phyloP scores from a whole-genome alignment of 2,888 invertebrate species.

The Caenorhabditis plicata region DNA sequence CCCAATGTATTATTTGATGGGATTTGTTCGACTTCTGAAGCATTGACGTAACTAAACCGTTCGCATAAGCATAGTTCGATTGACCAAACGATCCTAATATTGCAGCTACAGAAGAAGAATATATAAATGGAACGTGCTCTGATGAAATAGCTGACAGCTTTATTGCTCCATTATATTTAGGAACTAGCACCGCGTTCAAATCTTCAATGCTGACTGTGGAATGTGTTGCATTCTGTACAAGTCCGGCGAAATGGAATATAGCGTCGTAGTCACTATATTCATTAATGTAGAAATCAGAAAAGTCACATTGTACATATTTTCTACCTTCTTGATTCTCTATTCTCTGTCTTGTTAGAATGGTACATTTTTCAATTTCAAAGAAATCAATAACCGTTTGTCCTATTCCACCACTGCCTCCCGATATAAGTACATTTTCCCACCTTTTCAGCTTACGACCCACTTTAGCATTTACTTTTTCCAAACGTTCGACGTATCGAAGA shows the following conservation, averaged over 20 bases:
- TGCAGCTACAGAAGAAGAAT: slow-evolving; percentile 52
- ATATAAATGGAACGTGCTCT: slow-evolving; percentile 6
- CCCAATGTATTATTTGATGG: slow-evolving; percentile 38
- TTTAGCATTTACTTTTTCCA: background rate
- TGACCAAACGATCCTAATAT: slow-evolving; percentile 59
- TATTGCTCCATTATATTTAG: slow-evolving; percentile 48
- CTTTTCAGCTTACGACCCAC: background rate
- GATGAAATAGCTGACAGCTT: slow-evolving; percentile 22
- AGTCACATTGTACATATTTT: background rate
- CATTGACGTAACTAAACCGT: slow-evolving; percentile 46
- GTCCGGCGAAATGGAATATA: slow-evolving; percentile 56
- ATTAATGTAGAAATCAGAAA: background rate
- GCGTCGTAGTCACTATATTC: slow-evolving; percentile 14
- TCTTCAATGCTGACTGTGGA: slow-evolving; percentile 17
- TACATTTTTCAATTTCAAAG: slow-evolving; percentile 13
- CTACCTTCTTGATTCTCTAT: background rate
- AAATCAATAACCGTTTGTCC: slow-evolving; percentile 30
- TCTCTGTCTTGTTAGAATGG: slow-evolving; percentile 14
- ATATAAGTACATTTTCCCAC: slow-evolving; percentile 29
- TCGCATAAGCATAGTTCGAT: slow-evolving; percentile 55
- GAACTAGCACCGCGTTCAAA: slow-evolving; percentile 30
- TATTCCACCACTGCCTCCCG: slow-evolving; percentile 56
- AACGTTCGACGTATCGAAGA: slow-evolving; percentile 28
- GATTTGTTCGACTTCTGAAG: slow-evolving; percentile 19
- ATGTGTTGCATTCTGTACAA: slow-evolving; percentile 38